Evolutionary conservation across 2,797 vertebrate genomes (phyloP).

Genomic region (Chloroceryle amazona): DNA sequence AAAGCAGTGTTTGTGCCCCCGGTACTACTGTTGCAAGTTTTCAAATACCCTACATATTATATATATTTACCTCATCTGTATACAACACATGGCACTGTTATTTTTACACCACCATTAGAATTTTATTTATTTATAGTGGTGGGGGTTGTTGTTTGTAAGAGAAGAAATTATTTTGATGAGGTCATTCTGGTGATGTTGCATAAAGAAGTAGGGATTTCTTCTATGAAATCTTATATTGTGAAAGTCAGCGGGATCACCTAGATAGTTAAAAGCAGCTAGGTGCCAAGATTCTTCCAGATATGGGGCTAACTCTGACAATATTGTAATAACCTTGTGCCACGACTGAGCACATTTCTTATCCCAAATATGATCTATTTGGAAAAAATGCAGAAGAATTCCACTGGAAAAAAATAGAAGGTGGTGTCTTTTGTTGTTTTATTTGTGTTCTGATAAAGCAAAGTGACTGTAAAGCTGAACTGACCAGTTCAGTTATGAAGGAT

Average conservation of each 20-base stretch:
- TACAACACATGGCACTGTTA: neutral
- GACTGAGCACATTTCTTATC: neutral
- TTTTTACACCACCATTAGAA: neutral
- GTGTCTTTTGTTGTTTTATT: neutral
- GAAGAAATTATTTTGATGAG: neutral
- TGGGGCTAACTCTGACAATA: neutral
- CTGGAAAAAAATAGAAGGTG: neutral
- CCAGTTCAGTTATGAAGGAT: neutral
- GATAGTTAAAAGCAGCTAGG: neutral
- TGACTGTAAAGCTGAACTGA: rapidly evolving
- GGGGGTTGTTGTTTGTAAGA: neutral
- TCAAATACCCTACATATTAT: neutral
- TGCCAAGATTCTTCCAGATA: neutral
- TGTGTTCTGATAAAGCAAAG: neutral
- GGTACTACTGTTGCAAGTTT: neutral
- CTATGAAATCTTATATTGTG: neutral
- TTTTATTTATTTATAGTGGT: neutral
- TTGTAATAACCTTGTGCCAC: rapidly evolving
- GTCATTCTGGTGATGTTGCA: neutral
- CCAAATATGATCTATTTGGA: neutral
- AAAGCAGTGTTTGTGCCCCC: neutral
- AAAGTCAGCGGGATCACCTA: neutral
- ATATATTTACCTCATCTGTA: neutral
- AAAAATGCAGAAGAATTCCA: neutral
- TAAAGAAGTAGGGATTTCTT: neutral